Conservation (phyloP, 2,888 invertebrate genomes). For the Stenoptilia bipunctidactyla region DNA sequence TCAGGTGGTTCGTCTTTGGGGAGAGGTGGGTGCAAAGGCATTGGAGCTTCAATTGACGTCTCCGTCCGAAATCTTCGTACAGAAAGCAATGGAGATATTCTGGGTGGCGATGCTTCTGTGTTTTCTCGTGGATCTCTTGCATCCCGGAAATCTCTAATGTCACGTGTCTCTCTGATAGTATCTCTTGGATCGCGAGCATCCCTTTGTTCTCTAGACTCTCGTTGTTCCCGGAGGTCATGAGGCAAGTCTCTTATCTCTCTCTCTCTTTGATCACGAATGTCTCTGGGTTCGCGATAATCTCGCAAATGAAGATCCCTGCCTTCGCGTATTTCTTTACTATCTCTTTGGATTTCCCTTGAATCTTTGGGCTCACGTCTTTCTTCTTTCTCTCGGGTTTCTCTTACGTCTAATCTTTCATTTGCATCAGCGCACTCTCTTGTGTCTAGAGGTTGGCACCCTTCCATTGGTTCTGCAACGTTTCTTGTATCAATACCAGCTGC, state of each 20-base stretch:
- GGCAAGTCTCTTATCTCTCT: conserved; percentile 32
- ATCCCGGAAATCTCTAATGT: conserved; percentile 43
- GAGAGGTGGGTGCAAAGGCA: conserved; percentile 56
- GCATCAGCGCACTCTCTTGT: conserved; percentile 40
- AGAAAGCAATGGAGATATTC: conserved; percentile 61
- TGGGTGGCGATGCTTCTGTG: conserved; percentile 56
- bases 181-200: conserved; percentile 23
- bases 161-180: conserved; percentile 30
- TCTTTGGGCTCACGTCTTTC: conserved; percentile 48
- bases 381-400: conserved; percentile 47
- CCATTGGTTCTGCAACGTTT: conserved; percentile 63
- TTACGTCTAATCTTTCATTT: conserved; percentile 41
- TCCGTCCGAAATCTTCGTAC: conserved; percentile 58
- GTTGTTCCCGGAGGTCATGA: conserved; percentile 35
- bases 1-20: conserved; percentile 69
- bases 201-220: conserved; percentile 27
- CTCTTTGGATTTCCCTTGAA: conserved; percentile 39
- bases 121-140: conserved; percentile 43
- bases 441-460: conserved; percentile 53
- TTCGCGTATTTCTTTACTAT: conserved; percentile 28
- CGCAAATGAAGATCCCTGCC: neutral
- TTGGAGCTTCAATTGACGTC: conserved; percentile 41
- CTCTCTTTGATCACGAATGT: conserved; percentile 39
- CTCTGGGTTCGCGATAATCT: conserved; percentile 35
- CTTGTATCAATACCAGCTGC: conserved; percentile 70